Evolutionary conservation across 2,888 invertebrate genomes (phyloP).

Genomic region (Autographa pulchrina): DNA sequence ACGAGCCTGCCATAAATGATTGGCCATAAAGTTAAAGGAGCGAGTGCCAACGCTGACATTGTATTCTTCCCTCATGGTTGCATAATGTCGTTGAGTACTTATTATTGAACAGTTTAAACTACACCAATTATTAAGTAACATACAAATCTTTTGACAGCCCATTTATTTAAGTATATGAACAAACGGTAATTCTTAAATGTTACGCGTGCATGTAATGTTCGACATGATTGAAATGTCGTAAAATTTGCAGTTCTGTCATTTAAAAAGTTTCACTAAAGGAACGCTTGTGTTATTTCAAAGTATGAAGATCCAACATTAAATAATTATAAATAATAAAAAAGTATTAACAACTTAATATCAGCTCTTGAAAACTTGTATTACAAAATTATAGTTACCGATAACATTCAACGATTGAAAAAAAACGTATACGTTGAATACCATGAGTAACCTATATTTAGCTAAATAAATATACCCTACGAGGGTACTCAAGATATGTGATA

Average conservation of each 20-base stretch:
- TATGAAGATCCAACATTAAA: constrained; percentile 14
- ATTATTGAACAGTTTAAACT: constrained; percentile 47
- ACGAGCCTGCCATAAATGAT: constrained; percentile 79
- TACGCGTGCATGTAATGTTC: neutral
- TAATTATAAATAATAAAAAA: constrained; percentile 12
- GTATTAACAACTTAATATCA: constrained; percentile 23
- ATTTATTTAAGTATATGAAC: constrained; percentile 3
- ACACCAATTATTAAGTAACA: constrained; percentile 28
- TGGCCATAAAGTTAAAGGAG: constrained; percentile 78
- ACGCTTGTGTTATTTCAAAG: constrained; percentile 9
- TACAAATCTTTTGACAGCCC: constrained; percentile 17
- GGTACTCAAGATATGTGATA: constrained; percentile 28
- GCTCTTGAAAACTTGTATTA: constrained; percentile 22
- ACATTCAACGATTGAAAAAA: constrained; percentile 30
- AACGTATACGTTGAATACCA: constrained; percentile 8
- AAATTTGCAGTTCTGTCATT: neutral
- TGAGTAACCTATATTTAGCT: constrained; percentile 25
- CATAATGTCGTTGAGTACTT: constrained; percentile 39
- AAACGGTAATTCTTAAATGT: constrained; percentile 14
- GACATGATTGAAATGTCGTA: neutral
- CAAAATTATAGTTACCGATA: constrained; percentile 37
- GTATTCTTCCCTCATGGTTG: constrained; percentile 66
- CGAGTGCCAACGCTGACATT: constrained; percentile 71
- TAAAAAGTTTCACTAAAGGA: neutral
- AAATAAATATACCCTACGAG: constrained; percentile 36